A percentile compares a stretch with the other conserved stretches of the same genome.
phyloP scores from a whole-genome alignment of 2,888 invertebrate species.

The Pyrgus malvae region DNA sequence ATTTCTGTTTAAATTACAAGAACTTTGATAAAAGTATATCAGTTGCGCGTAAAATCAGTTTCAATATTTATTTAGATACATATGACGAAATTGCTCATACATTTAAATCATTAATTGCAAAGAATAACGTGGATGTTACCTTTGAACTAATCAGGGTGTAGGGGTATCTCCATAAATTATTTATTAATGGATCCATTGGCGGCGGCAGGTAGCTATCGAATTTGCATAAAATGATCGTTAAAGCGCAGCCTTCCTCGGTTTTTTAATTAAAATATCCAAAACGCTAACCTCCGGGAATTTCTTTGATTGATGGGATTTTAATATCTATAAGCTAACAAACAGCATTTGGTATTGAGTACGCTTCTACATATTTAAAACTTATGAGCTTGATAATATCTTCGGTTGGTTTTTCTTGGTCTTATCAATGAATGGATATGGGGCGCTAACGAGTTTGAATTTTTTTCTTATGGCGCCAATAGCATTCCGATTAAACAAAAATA shows the following conservation, averaged over 20 bases:
- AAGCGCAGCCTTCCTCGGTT: conserved; percentile 42
- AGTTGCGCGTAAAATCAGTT: no score
- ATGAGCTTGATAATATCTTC: no score
- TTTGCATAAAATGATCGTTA: conserved; percentile 56
- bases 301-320: conserved; percentile 49
- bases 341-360: background rate
- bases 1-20: no score
- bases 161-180: conserved; percentile 33
- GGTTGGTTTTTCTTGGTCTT: no score
- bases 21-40: no score
- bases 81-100: no score
- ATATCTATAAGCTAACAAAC: conserved; percentile 27
- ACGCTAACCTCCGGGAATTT: conserved; percentile 42
- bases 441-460: no score
- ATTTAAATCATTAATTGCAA: background rate
- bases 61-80: no score
- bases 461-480: no score
- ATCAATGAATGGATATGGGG: no score
- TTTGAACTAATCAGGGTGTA: conserved; percentile 5
- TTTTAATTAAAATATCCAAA: conserved; percentile 52
- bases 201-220: conserved; percentile 40
- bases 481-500: no score
- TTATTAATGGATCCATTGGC: conserved; percentile 41
- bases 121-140: background rate
- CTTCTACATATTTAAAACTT: no score